Evolutionary conservation across 2,113 vertebrate genomes (phyloP), one percentile per base, ranked within the genome.

Genomic region (Mastomys natalensis): DNA sequence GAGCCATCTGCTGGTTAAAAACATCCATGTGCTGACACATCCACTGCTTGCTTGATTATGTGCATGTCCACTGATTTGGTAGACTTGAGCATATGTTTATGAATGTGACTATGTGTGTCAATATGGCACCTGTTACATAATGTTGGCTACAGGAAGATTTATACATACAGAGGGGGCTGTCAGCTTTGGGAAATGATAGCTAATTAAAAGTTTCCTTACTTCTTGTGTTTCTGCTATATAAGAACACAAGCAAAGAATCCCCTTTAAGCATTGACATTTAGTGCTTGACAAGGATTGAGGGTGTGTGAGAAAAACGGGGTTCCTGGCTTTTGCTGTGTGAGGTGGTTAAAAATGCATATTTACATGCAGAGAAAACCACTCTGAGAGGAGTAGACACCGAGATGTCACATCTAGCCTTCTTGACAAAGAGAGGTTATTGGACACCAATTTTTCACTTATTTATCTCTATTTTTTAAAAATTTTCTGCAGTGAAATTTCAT

Each of bases 151-250:
- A 45, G 74, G 62, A 93, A 87, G 48, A 76, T 40, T 91, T 89
- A 55, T 66, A 40, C 34, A 66, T 80, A 53, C 11, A 40, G 22
- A 66, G 81, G 26, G 80, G 12, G 55, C 29, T 90, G 55, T 48
- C 74, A 37, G 76, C 80, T 66, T 95, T 94, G 40, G 77, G 76
- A 88, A 85, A 92, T 3, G 51, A 77, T 64, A 62, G 64, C 85
- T 94, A 94, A 95, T 91, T 93, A 94, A 91, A 82, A 90, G 45
- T 87, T 94, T 29, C 43, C 60, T 94, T 94, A 88, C 53, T 11
- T 82, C 7, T 88, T 90, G 55, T 70, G 53, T 37, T 90, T 24
- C 89, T 96, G 78, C 81, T 95, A 73, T 86, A 55, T 77, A 94
- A 95, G 58, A 78, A 73, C n/a, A 60, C 78, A 64, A 92, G 78